Base-by-base conservation (phyloP, 2,797 vertebrate species). In the Capromys pilorides region DNA sequence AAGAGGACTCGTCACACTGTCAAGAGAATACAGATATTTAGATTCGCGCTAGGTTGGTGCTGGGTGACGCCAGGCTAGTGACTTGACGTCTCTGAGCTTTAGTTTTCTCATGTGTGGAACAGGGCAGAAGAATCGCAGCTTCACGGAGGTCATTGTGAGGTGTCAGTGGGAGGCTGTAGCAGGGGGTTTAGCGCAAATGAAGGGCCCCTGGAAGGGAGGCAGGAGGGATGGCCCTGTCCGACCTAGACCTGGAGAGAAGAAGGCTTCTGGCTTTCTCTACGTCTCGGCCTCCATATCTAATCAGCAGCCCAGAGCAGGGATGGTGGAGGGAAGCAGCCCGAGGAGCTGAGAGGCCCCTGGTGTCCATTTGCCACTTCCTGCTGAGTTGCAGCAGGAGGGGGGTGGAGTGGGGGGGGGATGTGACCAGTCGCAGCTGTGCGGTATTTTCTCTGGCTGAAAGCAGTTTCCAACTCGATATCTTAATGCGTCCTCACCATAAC, bases 401-500 rank as follows among this genome's bases (percentile, higher is more conserved):
- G 62, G 93, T 77, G 4, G 45, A 8, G 45, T 4, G 45, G 45
- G 83, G 83, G 90, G 45, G 86, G 67, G 86, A 51, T 88, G 81
- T 26, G 75, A 93, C 57, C 88, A 26, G 3, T 39, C 21, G 2
- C 94, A 96, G 92, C 93, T 93, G 92, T 62, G 89, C 0, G 2
- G 62, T 19, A 16, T 45, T 88, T 80, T 90, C 96, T 92, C 78
- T 6, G 54, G 54, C 91, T 67, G 90, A 94, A 94, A 92, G 93
- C 83, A 57, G 64, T 95, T 97, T 94, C 86, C 39, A 73, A 28
- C 90, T 86, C 2, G 39, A 90, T 88, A 83, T 96, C 94, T 94
- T 84, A 92, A 78, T 71, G 75, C 0, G 11, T 87, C 94, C 90
- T 96, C 92, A 80, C 90, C 67, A 59, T 64, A 94, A 93, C 95